These are phyloP conservation scores for Andrena hattorfiana DNA, from an alignment of 2,888 invertebrate genomes.

Conservation along the genomic window DNA sequence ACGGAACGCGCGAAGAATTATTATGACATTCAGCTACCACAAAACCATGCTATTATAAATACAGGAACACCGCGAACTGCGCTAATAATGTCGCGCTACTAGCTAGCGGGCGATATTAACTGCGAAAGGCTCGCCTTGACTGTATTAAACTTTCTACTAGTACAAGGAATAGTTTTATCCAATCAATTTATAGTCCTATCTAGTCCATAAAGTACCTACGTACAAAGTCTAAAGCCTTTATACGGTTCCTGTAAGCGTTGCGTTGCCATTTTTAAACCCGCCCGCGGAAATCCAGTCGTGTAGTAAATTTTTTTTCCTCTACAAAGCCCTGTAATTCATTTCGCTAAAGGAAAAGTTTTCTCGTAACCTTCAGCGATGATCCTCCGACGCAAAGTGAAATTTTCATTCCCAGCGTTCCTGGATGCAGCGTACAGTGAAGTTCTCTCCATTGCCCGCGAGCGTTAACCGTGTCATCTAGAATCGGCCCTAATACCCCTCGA, in stretches of 20 bases:
- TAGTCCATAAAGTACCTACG: background rate
- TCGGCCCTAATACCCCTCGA: background rate
- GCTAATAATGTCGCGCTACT: conserved; percentile 31
- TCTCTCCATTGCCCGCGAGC: background rate
- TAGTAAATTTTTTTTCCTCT: background rate
- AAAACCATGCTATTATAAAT: conserved; percentile 28
- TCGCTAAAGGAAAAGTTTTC: conserved; percentile 4
- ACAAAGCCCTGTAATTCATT: background rate
- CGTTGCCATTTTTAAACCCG: background rate
- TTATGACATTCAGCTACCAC: conserved; percentile 31
- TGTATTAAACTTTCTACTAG: background rate
- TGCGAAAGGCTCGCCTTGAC: background rate
- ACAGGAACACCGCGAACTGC: background rate
- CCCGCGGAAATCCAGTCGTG: background rate
- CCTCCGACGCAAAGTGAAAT: conserved; percentile 3
- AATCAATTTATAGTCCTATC: conserved; percentile 5
- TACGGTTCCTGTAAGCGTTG: background rate
- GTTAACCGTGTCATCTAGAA: background rate
- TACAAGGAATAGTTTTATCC: conserved; percentile 1
- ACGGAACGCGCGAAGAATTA: conserved; percentile 38
- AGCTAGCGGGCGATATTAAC: conserved; percentile 25
- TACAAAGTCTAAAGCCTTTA: background rate
- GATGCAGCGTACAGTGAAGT: background rate
- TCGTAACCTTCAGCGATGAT: conserved; percentile 1
- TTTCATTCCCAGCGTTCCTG: background rate